Evolutionary conservation across 2,797 vertebrate genomes (phyloP), one percentile per base, ranked within the genome.

Genomic region (Sternotherus odoratus): DNA sequence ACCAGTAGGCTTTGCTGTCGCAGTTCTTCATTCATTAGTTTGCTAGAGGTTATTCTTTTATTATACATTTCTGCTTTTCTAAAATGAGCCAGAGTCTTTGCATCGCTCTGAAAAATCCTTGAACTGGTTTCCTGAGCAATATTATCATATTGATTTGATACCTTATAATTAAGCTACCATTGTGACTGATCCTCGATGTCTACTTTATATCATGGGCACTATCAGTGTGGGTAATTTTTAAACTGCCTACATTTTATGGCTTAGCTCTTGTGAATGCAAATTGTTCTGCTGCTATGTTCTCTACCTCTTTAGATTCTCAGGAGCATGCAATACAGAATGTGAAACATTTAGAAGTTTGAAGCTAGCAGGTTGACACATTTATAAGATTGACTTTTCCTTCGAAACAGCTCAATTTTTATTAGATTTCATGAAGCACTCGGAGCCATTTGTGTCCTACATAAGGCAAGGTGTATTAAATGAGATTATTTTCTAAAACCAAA

Each of bases 361-460:
- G 43, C 85, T 84, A 95, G 77, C n/a, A 88, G 82, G 51, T 72
- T 77, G 86, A 88, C 79, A 87, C 53, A 48, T 93, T 92, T 89
- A 5, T 91, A 83, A 94, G 91, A 91, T 95, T 91, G 94, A 51
- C 48, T 89, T 95, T 95, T 96, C 82, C 87, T 94, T 89, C 77
- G 74, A 89, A 95, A 92, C 1, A 1, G 81, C 48, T 95, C 88
- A 92, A 82, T 95, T 96, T 92, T 95, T 95, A 94, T 95, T 96
- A 93, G 81, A 95, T 97, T 96, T 84, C 49, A 9, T 81, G 28
- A 93, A 90, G 39, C 56, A 82, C 85, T 92, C 88, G 79, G 82
- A 95, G 57, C 75, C 39, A 69, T 88, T 96, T 96, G 17, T 95
- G 77, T 50, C 43, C 81, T 74, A 48, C 30, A 16, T 89, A 95